Evolutionary conservation across 2,888 invertebrate genomes (phyloP).

Genomic region (Ormyrus labotus): DNA sequence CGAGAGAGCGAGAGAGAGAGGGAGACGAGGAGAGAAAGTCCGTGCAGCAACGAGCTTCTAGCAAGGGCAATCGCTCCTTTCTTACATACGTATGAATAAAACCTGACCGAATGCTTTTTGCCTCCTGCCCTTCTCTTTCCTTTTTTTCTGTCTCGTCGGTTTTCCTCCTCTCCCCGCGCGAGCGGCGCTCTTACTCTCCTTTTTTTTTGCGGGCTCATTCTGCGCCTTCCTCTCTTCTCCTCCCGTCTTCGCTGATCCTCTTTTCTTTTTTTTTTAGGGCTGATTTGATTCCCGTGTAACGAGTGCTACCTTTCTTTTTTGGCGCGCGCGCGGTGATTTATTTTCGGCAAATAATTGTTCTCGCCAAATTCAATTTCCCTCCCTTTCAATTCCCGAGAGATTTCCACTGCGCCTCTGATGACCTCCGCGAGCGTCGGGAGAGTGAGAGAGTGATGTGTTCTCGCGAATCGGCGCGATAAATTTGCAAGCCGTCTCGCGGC

Average conservation of each 20-base stretch:
- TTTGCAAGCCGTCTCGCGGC: background rate
- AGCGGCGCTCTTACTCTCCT: conserved; percentile 3
- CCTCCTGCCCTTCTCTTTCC: conserved; percentile 31
- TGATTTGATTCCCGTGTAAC: conserved; percentile 55
- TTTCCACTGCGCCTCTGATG: too few relatives aligned
- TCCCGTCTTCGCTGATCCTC: conserved; percentile 31
- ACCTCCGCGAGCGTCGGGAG: too few relatives aligned
- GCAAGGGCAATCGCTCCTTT: conserved; percentile 57
- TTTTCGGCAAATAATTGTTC: conserved; percentile 50
- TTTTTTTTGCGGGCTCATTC: conserved; percentile 36
- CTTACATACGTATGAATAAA: conserved; percentile 53
- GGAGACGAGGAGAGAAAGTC: conserved; percentile 2
- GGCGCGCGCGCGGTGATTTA: conserved; percentile 28
- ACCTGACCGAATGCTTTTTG: conserved; percentile 54
- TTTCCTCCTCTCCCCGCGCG: conserved; percentile 28
- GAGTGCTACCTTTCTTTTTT: conserved; percentile 42
- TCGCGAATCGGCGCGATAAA: background rate
- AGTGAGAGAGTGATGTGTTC: background rate
- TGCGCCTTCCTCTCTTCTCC: conserved; percentile 5
- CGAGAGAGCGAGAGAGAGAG: conserved; percentile 22
- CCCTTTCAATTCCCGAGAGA: background rate
- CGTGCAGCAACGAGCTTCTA: conserved; percentile 35
- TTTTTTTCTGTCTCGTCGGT: conserved; percentile 22
- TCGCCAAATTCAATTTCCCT: conserved; percentile 16
- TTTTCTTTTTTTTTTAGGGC: conserved; percentile 30